phyloP scores from a whole-genome alignment of 1,140 invertebrate species.

The Drosophila carrolli region DNA sequence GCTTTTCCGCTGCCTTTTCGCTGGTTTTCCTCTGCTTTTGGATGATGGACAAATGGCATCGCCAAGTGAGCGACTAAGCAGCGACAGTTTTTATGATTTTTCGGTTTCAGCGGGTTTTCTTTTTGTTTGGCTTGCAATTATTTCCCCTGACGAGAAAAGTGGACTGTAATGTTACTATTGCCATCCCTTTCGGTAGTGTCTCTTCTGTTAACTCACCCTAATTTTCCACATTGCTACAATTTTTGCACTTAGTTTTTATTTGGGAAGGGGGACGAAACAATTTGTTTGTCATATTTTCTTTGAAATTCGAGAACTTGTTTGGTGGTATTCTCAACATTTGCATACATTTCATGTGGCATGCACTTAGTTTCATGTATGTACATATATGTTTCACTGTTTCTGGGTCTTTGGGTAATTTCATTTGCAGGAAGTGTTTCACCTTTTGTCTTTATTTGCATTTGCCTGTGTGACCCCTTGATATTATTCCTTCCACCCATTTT shows the following conservation, averaged over 20 bases:
- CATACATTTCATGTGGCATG: slow-evolving; percentile 43
- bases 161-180: slow-evolving; percentile 33
- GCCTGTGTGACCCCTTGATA: slow-evolving; percentile 32
- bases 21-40: slow-evolving; percentile 6
- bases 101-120: slow-evolving; percentile 22
- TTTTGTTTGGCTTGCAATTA: slow-evolving; percentile 72
- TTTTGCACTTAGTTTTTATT: slow-evolving; percentile 32
- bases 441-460: slow-evolving; percentile 29
- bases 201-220: slow-evolving; percentile 30
- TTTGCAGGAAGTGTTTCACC: slow-evolving; percentile 42
- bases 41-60: slow-evolving; percentile 60
- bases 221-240: slow-evolving; percentile 13
- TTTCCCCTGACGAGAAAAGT: slow-evolving; percentile 55
- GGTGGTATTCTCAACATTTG: slow-evolving; percentile 26
- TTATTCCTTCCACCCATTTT: slow-evolving; percentile 50
- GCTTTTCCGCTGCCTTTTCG: slow-evolving; percentile 20
- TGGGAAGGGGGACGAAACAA: neutral
- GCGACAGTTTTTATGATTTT: slow-evolving; percentile 75
- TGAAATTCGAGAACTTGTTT: slow-evolving; percentile 64
- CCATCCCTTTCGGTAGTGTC: slow-evolving; percentile 13
- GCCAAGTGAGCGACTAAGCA: slow-evolving; percentile 64
- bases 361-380: slow-evolving; percentile 27
- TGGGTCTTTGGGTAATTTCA: slow-evolving; percentile 47
- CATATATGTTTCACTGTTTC: slow-evolving; percentile 28
- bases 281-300: slow-evolving; percentile 46